Conservation (phyloP, 2,113 vertebrate species). For the Pogona vitticeps region DNA sequence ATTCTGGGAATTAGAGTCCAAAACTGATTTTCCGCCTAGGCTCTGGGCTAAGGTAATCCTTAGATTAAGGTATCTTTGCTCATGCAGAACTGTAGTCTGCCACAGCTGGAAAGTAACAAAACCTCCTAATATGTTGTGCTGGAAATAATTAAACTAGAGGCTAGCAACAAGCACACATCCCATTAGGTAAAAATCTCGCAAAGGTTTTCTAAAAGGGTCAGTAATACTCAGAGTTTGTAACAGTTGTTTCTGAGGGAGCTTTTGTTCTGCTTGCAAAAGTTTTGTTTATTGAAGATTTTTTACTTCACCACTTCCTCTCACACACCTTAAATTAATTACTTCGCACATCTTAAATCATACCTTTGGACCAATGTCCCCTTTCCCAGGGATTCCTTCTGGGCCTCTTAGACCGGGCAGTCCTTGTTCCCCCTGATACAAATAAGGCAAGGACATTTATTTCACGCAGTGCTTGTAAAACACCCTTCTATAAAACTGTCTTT, state of each 20-base stretch:
- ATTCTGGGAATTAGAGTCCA: no score
- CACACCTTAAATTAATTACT: background rate
- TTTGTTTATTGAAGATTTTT: background rate
- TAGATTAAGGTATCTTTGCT: background rate
- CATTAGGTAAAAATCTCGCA: background rate
- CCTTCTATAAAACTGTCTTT: background rate
- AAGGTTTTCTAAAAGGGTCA: background rate
- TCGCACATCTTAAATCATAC: conserved; percentile 38
- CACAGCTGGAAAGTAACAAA: no score
- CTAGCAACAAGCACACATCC: background rate
- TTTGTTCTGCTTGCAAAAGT: background rate
- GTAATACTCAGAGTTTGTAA: background rate
- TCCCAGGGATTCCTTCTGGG: conserved; percentile 65
- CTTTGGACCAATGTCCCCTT: conserved; percentile 66
- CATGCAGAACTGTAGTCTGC: background rate
- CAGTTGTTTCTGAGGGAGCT: no score
- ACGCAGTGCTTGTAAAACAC: background rate
- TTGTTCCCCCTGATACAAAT: conserved; percentile 78
- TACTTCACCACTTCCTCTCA: background rate
- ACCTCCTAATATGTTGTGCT: background rate
- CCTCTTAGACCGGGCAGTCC: conserved; percentile 72
- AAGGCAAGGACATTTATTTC: conserved; percentile 22
- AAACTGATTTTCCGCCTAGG: no score
- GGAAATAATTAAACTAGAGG: background rate
- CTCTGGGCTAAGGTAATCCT: background rate